These are phyloP conservation scores for Cecidostiba fungosa DNA, from an alignment of 2,888 invertebrate genomes.

Conservation along the genomic window DNA sequence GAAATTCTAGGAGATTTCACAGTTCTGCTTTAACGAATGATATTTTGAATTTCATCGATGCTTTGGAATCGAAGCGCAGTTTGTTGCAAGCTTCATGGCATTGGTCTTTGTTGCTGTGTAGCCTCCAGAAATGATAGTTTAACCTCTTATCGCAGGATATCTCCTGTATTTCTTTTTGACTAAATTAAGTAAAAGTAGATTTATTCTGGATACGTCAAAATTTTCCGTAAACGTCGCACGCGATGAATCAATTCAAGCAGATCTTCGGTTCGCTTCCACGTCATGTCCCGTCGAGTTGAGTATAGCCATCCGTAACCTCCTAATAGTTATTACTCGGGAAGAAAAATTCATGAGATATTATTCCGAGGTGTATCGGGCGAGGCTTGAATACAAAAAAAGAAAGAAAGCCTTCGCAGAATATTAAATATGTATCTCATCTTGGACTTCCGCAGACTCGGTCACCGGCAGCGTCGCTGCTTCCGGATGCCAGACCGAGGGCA, in stretches of 20 bases:
- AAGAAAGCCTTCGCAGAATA: not conserved
- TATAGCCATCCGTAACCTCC: constrained; percentile 43
- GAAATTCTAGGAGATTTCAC: no score
- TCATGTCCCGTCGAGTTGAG: constrained; percentile 65
- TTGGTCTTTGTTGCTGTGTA: not conserved
- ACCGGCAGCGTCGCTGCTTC: not conserved
- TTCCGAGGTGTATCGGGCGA: not conserved
- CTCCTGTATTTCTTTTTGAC: not conserved
- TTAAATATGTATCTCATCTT: constrained; percentile 22
- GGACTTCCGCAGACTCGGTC: constrained; percentile 38
- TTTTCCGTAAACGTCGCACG: not conserved
- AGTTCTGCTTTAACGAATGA: no score
- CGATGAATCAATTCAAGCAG: constrained; percentile 72
- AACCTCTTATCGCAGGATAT: not conserved
- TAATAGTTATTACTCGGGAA: no score
- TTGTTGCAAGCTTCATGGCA: not conserved
- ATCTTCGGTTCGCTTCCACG: constrained; percentile 67
- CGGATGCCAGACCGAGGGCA: not conserved
- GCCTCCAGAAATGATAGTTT: not conserved
- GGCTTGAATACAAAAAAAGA: constrained; percentile 28
- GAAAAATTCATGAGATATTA: constrained; percentile 38
- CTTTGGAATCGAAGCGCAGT: no score
- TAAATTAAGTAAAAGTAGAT: not conserved
- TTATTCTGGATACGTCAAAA: not conserved
- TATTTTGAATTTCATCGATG: no score